Evolutionary conservation across 1,140 invertebrate genomes (phyloP).

Genomic region (Penaeus chinensis): DNA sequence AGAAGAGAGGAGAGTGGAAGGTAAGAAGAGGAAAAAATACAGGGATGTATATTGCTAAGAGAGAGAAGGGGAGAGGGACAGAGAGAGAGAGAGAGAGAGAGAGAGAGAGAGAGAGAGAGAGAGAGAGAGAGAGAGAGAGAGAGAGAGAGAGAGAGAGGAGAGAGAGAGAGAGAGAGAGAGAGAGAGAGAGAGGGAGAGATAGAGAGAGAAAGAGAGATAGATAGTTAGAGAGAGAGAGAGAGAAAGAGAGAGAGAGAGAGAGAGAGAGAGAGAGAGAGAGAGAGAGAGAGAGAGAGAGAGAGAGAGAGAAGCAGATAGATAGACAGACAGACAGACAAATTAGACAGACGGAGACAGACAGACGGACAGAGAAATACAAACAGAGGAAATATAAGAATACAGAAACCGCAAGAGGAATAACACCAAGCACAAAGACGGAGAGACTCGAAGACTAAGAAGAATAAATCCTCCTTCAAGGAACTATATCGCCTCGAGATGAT

Average conservation of each 20-base stretch:
- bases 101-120: background rate
- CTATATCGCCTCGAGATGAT: too few species aligned
- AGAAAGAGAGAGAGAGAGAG: background rate
- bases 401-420: too few species aligned
- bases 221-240: background rate
- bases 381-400: too few species aligned
- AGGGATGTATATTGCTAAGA: background rate
- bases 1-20: background rate
- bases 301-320: too few species aligned
- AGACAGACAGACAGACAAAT: too few species aligned
- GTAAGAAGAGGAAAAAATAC: background rate
- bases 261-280: background rate
- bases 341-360: too few species aligned
- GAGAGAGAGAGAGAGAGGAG: background rate
- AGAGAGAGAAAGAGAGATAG: background rate
- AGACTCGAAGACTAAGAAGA: too few species aligned
- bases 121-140: constrained; percentile 2
- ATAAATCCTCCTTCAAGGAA: too few species aligned
- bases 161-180: constrained; percentile 23
- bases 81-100: constrained; percentile 23
- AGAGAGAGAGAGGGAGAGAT: constrained; percentile 24
- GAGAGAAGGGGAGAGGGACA: constrained; percentile 1
- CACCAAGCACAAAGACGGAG: too few species aligned
- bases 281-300: too few species aligned
- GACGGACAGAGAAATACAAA: too few species aligned